A percentile compares a stretch with the other conserved stretches of the same genome.
These are phyloP conservation scores for Carposina sasakii DNA, from an alignment of 1,140 invertebrate species.

Conservation along the genomic window DNA sequence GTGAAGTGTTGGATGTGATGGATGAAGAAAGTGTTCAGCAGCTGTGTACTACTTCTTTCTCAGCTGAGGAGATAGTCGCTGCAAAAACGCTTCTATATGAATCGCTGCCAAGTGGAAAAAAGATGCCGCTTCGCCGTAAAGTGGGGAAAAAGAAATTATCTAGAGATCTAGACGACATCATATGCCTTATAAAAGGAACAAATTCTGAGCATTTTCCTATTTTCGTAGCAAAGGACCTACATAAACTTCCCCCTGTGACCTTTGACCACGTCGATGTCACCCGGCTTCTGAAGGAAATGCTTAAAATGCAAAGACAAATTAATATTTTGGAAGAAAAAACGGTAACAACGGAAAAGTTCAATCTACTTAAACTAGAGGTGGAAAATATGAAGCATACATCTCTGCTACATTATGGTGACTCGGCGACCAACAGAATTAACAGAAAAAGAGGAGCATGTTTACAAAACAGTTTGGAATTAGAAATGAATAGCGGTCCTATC, in stretches of 20 bases:
- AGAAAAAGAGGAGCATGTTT: background rate
- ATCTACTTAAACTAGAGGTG: background rate
- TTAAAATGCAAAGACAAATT: background rate
- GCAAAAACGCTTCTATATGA: background rate
- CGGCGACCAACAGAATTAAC: too few species aligned
- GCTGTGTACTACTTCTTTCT: background rate
- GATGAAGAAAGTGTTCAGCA: background rate
- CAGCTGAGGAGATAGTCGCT: background rate
- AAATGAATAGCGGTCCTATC: background rate
- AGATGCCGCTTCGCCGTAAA: conserved; percentile 1
- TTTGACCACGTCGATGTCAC: background rate
- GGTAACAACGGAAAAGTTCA: background rate
- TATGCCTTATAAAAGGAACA: background rate
- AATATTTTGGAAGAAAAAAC: background rate
- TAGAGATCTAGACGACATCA: background rate
- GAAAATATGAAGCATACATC: background rate
- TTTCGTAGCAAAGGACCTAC: background rate
- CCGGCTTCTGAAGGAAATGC: background rate
- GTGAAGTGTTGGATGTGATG: background rate
- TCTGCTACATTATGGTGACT: background rate
- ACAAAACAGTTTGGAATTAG: background rate
- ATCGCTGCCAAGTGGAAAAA: background rate
- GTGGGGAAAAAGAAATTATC: background rate
- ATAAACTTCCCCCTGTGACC: background rate
- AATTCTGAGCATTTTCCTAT: background rate